These are phyloP conservation scores for Eilema sororculum DNA, from an alignment of 2,888 invertebrate species.

Conservation along the genomic window DNA sequence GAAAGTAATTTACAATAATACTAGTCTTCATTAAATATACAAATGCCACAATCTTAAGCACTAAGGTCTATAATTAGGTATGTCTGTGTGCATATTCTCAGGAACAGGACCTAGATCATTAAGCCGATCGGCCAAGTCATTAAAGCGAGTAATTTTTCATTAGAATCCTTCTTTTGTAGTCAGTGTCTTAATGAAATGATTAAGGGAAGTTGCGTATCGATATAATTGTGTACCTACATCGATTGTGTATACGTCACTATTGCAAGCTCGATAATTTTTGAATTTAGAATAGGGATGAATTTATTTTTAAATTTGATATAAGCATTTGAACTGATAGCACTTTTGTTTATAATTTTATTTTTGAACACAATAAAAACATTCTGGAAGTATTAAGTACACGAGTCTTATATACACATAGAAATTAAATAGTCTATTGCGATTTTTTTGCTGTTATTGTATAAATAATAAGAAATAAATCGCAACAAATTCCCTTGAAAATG, in stretches of 20 bases:
- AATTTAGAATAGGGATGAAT: not conserved
- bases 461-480: too few species aligned
- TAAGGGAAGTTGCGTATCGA: constrained; percentile 68
- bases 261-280: not conserved
- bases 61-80: not conserved
- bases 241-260: constrained; percentile 37
- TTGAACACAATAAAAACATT: too few species aligned
- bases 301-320: too few species aligned
- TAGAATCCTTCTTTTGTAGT: constrained; percentile 70
- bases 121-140: constrained; percentile 70
- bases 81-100: constrained; percentile 42
- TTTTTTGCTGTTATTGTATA: too few species aligned
- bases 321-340: too few species aligned
- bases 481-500: too few species aligned
- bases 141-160: constrained; percentile 77
- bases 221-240: constrained; percentile 22
- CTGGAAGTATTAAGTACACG: too few species aligned
- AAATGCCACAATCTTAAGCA: constrained; percentile 18
- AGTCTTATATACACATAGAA: too few species aligned
- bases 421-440: too few species aligned
- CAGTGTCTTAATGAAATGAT: constrained; percentile 75
- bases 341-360: too few species aligned
- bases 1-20: not conserved
- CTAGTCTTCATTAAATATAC: not conserved
- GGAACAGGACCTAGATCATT: constrained; percentile 73